phyloP scores from a whole-genome alignment of 2,113 vertebrate genomes.

The Coreoperca whiteheadi region DNA sequence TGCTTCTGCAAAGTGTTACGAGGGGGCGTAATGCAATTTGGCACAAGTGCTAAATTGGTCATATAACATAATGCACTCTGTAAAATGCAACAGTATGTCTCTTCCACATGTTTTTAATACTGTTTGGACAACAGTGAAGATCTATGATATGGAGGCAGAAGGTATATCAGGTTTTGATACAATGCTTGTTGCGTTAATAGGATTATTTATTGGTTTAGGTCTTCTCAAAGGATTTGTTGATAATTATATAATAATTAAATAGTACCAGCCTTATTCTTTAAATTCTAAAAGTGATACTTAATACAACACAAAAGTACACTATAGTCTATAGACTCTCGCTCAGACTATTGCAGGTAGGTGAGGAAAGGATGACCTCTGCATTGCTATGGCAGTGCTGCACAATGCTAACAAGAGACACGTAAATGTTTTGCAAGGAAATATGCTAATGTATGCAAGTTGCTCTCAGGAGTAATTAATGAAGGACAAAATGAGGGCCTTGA shows the following conservation, averaged over 20 bases:
- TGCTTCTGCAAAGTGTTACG: too few species aligned
- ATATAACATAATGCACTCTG: too few species aligned
- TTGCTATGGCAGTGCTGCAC: conserved; percentile 14
- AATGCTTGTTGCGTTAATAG: background rate
- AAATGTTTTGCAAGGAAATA: conserved; percentile 36
- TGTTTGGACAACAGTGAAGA: background rate
- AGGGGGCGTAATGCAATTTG: too few species aligned
- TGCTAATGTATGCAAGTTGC: conserved; percentile 49
- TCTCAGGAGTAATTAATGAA: conserved; percentile 38
- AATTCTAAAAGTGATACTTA: background rate
- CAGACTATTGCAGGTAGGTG: conserved; percentile 1
- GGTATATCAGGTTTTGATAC: background rate
- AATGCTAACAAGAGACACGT: conserved; percentile 24
- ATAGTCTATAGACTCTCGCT: background rate
- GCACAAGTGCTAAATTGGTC: too few species aligned
- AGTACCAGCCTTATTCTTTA: background rate
- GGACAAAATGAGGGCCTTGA: conserved; percentile 37
- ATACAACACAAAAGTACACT: background rate
- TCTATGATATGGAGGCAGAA: background rate
- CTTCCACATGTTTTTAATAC: background rate
- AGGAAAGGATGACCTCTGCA: conserved; percentile 38
- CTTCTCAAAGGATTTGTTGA: background rate
- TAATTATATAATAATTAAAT: background rate
- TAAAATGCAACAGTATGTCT: background rate
- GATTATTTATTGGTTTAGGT: background rate